These are phyloP conservation scores for Boleophthalmus pectinirostris DNA, from an alignment of 2,113 vertebrate species.

Conservation along the genomic window DNA sequence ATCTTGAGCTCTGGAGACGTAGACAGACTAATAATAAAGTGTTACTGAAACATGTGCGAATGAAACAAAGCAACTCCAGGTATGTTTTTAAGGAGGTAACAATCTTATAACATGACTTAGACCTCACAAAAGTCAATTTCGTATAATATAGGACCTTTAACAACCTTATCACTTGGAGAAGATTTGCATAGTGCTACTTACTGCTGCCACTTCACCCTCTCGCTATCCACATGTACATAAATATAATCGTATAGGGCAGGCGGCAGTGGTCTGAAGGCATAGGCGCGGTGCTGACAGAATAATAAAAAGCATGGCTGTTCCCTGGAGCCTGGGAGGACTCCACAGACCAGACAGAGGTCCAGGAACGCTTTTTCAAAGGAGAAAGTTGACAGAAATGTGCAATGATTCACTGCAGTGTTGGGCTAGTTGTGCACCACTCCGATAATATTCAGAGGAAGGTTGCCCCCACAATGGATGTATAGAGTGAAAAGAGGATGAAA, in stretches of 20 bases:
- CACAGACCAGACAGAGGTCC: slow-evolving; percentile 50
- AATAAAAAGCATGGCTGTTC: slow-evolving; percentile 55
- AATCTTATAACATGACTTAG: too few species aligned
- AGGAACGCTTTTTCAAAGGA: slow-evolving; percentile 35
- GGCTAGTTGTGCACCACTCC: slow-evolving; percentile 43
- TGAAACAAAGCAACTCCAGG: too few species aligned
- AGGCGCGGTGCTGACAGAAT: slow-evolving; percentile 54
- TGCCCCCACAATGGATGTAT: slow-evolving; percentile 11
- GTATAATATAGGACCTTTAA: background rate
- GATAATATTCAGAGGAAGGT: slow-evolving; percentile 46
- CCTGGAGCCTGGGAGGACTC: slow-evolving; percentile 50
- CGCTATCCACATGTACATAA: slow-evolving; percentile 26
- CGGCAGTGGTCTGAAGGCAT: slow-evolving; percentile 51
- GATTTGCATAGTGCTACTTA: slow-evolving; percentile 29
- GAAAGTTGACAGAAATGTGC: slow-evolving; percentile 47
- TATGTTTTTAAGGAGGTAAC: too few species aligned
- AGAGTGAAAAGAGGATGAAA: slow-evolving; percentile 11
- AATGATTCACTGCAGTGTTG: slow-evolving; percentile 52
- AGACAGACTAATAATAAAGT: too few species aligned
- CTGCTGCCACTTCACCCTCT: slow-evolving; percentile 37
- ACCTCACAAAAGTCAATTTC: too few species aligned
- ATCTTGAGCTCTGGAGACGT: too few species aligned
- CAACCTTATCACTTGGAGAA: slow-evolving; percentile 29
- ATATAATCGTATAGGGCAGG: slow-evolving; percentile 39
- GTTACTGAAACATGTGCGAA: too few species aligned